phyloP scores from a whole-genome alignment of 2,888 invertebrate species.

The Synergus laeviventris region DNA sequence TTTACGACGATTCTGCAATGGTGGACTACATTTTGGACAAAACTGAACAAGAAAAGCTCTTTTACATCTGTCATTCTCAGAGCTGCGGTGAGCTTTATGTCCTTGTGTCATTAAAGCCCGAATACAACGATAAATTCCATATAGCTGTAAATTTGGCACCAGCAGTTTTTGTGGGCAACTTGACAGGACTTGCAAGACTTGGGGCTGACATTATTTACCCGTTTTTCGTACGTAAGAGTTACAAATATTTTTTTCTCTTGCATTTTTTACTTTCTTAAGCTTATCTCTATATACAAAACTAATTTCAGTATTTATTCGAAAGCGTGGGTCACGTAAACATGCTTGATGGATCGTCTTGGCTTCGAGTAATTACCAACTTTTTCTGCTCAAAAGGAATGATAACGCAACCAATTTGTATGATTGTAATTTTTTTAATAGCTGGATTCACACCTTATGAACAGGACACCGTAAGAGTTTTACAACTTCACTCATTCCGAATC shows the following conservation, averaged over 20 bases:
- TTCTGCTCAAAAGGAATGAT: neutral
- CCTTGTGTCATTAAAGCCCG: slow-evolving; percentile 70
- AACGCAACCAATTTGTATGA: neutral
- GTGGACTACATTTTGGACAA: slow-evolving; percentile 78
- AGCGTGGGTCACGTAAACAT: neutral
- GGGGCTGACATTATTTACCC: neutral
- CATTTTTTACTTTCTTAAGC: neutral
- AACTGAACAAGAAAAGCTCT: slow-evolving; percentile 76
- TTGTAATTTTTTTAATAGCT: neutral
- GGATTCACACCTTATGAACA: neutral
- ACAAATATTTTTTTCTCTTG: neutral
- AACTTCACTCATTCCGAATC: too few relatives aligned
- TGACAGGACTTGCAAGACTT: neutral
- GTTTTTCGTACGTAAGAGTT: neutral
- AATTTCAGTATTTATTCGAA: neutral
- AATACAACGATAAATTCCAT: slow-evolving; percentile 75
- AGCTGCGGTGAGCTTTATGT: slow-evolving; percentile 76
- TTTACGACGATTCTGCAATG: slow-evolving; percentile 79
- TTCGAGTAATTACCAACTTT: neutral
- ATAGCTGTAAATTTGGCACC: slow-evolving; percentile 71
- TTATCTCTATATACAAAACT: neutral
- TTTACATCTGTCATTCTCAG: slow-evolving; percentile 81
- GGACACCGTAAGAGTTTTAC: neutral
- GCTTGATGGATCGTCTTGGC: neutral
- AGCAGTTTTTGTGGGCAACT: slow-evolving; percentile 67